Evolutionary conservation across 2,797 vertebrate genomes (phyloP), one percentile per base, ranked within the genome.

Genomic region (Cercopithecus mitis): DNA sequence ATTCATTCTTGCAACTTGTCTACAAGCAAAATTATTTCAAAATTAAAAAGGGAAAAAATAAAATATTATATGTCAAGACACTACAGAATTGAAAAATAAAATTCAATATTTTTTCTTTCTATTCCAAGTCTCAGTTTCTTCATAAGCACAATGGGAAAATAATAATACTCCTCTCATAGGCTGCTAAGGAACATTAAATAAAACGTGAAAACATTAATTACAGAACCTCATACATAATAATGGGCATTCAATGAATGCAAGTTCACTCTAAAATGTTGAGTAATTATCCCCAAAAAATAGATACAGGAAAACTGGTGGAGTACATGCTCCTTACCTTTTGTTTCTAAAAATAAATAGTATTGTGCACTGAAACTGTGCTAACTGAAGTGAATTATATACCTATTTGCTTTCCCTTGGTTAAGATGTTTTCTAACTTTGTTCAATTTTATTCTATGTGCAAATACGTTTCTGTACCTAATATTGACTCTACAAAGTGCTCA

Each of bases 41-140:
- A 87, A 33, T 70, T 88, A 22, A 25, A 75, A 85, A 41, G 17
- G 3, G 10, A 12, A 50, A 39, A 33, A n/a, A 76, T 39, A 25
- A n/a, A 50, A 83, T 17, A 17, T 55, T 52, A 3, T 9, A 17
- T 39, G 22, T 57, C 27, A 77, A 43, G 80, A 45, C 8, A 24
- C 41, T 17, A 45, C 22, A 39, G 41, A 76, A 58, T 2, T 45
- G 2, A 1, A 73, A 70, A 43, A 36, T 0, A 52, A 90, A 75
- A 70, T 6, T 25, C 7, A 4, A 0, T 25, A 11, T 33, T 52
- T 88, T 39, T 15, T 52, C 19, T 41, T 64, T 41, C 4, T 36
- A 87, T 33, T 36, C 57, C 11, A 58, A 84, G n/a, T n/a, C 67
- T 96, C 61, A 2, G n/a, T 94, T 72, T 94, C 79, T 73, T 75